phyloP scores from a whole-genome alignment of 2,797 vertebrate genomes.

The Setipinna tenuifilis region DNA sequence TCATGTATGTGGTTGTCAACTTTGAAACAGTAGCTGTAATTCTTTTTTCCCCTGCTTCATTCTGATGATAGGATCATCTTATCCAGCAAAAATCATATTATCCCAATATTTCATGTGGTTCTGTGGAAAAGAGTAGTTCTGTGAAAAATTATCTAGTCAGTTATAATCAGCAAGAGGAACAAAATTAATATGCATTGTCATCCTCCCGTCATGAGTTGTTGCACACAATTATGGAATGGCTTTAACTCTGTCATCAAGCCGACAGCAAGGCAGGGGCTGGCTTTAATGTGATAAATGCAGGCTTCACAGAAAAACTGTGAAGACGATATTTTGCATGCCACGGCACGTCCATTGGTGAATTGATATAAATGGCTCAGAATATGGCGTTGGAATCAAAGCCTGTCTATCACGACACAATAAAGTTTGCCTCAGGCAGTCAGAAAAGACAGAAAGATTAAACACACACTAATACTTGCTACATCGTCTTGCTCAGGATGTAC shows the following conservation, averaged over 20 bases:
- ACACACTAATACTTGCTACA: background rate
- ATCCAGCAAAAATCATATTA: background rate
- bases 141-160: background rate
- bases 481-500: background rate
- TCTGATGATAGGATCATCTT: background rate
- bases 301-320: background rate
- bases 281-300: background rate
- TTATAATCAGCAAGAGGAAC: background rate
- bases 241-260: background rate
- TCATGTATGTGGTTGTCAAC: too few relatives aligned
- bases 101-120: background rate
- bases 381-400: background rate
- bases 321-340: background rate
- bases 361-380: background rate
- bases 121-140: background rate
- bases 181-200: background rate
- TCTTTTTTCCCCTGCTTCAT: background rate
- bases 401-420: background rate
- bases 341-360: background rate
- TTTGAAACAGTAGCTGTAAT: too few relatives aligned
- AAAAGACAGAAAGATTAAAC: background rate
- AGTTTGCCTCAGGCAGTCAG: background rate
- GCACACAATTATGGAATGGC: conserved; percentile 13
- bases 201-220: background rate
- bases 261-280: background rate